These are phyloP conservation scores for Periparus ater DNA, from an alignment of 2,797 vertebrate genomes.

Conservation along the genomic window DNA sequence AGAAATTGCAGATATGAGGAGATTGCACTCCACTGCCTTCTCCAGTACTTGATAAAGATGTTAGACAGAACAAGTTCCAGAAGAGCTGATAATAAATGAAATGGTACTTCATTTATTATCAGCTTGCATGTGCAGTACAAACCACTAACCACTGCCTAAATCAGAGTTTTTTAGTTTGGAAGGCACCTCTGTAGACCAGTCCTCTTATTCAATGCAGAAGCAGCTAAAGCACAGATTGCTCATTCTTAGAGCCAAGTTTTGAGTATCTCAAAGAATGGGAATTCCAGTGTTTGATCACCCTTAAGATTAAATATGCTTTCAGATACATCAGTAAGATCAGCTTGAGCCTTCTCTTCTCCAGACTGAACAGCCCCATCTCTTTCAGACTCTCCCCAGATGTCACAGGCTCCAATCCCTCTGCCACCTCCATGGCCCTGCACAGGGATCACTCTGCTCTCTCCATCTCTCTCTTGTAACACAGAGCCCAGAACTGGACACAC, in stretches of 20 bases:
- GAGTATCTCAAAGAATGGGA: background rate
- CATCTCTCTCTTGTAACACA: background rate
- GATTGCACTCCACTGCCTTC: background rate
- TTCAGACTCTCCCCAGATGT: background rate
- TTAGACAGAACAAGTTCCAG: background rate
- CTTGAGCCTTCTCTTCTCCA: background rate
- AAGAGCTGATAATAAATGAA: too few relatives aligned
- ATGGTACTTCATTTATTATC: background rate
- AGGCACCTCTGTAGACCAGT: background rate
- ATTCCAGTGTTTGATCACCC: background rate
- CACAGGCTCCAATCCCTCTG: background rate
- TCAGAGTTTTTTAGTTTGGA: background rate
- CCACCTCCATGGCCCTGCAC: rapidly evolving
- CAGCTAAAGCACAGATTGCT: background rate
- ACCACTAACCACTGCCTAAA: background rate
- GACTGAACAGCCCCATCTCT: background rate
- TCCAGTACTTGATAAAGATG: background rate
- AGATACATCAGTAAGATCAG: background rate
- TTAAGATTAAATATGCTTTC: background rate
- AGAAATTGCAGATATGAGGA: background rate
- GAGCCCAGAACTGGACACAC: background rate
- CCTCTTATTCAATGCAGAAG: background rate
- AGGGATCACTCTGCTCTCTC: background rate
- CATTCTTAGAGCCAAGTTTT: background rate
- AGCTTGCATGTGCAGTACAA: background rate